A percentile compares a stretch with the other conserved stretches of the same genome.
These are phyloP conservation scores for Eidolon dupreanum DNA, from an alignment of 2,797 vertebrate genomes.

Conservation along the genomic window DNA sequence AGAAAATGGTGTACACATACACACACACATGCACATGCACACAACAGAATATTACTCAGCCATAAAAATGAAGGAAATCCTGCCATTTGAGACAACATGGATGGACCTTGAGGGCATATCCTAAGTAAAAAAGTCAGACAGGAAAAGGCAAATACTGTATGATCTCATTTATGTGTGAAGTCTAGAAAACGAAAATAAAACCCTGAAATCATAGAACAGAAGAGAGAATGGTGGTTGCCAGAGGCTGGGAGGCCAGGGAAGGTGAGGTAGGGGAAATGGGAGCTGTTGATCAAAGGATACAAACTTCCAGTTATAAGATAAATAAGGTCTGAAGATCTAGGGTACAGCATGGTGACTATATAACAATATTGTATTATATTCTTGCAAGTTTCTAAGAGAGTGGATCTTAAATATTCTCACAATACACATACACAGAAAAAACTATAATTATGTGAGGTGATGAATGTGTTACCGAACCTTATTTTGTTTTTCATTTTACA, in stretches of 20 bases:
- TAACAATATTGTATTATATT: not conserved
- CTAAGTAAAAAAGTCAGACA: not conserved
- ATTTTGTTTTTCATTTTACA: not conserved
- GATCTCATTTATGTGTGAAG: not conserved
- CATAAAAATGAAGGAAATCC: not conserved
- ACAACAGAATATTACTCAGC: not conserved
- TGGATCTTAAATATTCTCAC: not conserved
- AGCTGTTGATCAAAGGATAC: not conserved
- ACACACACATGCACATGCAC: not conserved
- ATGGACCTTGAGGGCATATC: not conserved
- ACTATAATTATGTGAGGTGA: not conserved
- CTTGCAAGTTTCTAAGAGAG: not conserved
- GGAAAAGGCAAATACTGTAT: not conserved
- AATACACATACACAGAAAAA: not conserved
- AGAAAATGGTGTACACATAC: not conserved
- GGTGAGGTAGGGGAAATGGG: not conserved
- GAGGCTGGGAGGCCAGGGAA: rapidly evolving
- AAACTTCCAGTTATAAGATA: not conserved
- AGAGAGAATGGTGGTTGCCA: not conserved
- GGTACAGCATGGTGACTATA: not conserved
- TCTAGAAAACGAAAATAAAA: no score
- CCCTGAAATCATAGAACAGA: not conserved
- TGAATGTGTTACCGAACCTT: not conserved
- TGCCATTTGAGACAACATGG: not conserved
- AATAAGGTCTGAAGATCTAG: not conserved